Conservation (phyloP, 2,888 invertebrate genomes). For the Sipha maydis region DNA sequence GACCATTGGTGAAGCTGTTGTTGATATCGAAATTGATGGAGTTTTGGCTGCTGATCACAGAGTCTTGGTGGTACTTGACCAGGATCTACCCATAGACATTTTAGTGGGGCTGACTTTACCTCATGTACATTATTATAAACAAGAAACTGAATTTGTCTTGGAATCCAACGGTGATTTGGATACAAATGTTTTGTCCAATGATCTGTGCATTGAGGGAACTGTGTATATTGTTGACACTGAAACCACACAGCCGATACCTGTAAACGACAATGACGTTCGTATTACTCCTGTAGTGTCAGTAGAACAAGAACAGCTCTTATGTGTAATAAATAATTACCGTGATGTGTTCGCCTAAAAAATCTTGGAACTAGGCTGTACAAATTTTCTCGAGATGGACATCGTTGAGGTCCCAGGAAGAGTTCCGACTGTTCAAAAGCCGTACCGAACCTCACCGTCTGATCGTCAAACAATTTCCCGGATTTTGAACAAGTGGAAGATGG, state of each 20-base stretch:
- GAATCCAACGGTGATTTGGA: background rate
- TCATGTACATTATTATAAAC: background rate
- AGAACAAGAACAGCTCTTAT: background rate
- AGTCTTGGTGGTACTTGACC: slow-evolving; percentile 11
- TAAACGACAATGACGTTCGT: background rate
- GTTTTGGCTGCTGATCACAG: background rate
- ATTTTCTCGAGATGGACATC: slow-evolving; percentile 38
- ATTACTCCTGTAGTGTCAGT: background rate
- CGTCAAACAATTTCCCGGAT: background rate
- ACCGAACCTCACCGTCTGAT: background rate
- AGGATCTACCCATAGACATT: background rate
- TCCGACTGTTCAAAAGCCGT: background rate
- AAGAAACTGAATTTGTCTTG: background rate
- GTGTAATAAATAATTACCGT: slow-evolving; percentile 11
- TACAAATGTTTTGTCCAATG: background rate
- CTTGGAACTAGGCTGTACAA: background rate
- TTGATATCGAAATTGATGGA: background rate
- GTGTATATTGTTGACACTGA: background rate
- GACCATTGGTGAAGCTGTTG: background rate
- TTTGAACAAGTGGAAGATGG: background rate
- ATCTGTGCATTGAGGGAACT: background rate
- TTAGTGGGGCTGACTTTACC: background rate
- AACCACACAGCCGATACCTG: background rate
- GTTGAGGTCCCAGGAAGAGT: background rate
- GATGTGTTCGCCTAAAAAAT: slow-evolving; percentile 14